Conservation (phyloP, 2,888 invertebrate species). For the Catotricha subobsoleta region DNA sequence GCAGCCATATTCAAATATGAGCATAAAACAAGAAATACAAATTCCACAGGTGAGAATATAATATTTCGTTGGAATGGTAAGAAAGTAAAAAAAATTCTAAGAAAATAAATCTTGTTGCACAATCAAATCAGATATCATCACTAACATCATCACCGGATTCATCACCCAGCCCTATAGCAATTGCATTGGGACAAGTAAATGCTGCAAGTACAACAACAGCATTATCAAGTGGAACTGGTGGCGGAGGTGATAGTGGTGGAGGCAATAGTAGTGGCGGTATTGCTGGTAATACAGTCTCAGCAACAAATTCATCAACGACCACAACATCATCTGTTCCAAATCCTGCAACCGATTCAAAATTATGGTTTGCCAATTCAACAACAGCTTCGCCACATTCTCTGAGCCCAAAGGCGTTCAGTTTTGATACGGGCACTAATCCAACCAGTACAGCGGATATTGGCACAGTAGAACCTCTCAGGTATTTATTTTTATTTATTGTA, state of each 20-base stretch:
- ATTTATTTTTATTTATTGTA: conserved; percentile 9
- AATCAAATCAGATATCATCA: conserved; percentile 27
- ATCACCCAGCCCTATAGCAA: conserved; percentile 70
- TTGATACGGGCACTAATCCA: conserved; percentile 46
- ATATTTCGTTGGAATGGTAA: background rate
- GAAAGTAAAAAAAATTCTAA: background rate
- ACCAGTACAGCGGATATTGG: conserved; percentile 30
- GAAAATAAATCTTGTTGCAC: background rate
- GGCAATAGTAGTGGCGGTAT: conserved; percentile 20
- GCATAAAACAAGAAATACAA: conserved; percentile 91
- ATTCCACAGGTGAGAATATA: conserved; percentile 56
- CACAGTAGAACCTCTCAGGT: conserved; percentile 28
- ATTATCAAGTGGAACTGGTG: conserved; percentile 24
- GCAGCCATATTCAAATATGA: conserved; percentile 58
- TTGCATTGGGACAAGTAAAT: conserved; percentile 44
- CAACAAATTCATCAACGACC: conserved; percentile 17
- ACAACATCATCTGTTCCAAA: conserved; percentile 26
- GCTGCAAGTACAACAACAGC: conserved; percentile 22
- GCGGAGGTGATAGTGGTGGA: conserved; percentile 19
- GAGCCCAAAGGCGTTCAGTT: conserved; percentile 57
- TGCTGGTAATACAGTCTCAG: conserved; percentile 10
- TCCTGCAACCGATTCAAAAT: conserved; percentile 26
- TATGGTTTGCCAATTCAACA: conserved; percentile 47
- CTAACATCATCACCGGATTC: conserved; percentile 81
- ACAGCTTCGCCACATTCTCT: conserved; percentile 54